Base-by-base conservation (phyloP, 2,888 invertebrate genomes). In the Eurois occulta region DNA sequence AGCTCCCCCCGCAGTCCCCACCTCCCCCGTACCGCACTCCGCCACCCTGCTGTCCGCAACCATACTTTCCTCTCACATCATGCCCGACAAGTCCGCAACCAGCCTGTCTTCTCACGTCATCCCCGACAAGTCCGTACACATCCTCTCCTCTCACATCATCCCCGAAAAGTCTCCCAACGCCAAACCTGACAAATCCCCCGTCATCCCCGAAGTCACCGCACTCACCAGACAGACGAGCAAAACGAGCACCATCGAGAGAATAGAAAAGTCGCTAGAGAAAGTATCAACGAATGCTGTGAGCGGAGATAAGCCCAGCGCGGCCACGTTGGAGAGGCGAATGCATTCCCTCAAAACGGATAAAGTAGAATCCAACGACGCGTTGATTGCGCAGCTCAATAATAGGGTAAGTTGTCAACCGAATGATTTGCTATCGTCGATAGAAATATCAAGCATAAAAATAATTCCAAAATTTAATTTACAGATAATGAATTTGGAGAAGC, bases 401-500 rank as follows among this genome's bases (percentile, higher is more conserved):
- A 96, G 97, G 94, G 97, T 97, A 80, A 92, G 95, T 52, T 21
- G 18, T 60, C 16, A 41, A 24, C 38, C 3, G 8, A 16, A 38
- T 38, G 38, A 35, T 32, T 60, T 60, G 18, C 60, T 60, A 60
- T 18, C 28, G 16, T 18, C 28, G 18, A 32, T 32, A 60, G 18
- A 32, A 60, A 43, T 46, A n/a, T n/a, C 1, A 16, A n/a, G n/a
- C 35, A 43, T 38, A 18, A 55, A 21, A 43, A n/a, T 58, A 35
- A 73, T 73, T 46, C 24, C 1, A 38, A 21, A 21, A 32, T 62
- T 74, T 66, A 0, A 43, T 71, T 91, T 91, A 28, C 93, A 97
- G 97, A 96, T 97, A 94, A 95, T 95, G 88, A 97, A 96, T 91
- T 92, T 97, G 91, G 97, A 97, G 91, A 95, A 95, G 83, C 94